Conservation (phyloP, 2,113 vertebrate genomes). For the Hippolais icterina region DNA sequence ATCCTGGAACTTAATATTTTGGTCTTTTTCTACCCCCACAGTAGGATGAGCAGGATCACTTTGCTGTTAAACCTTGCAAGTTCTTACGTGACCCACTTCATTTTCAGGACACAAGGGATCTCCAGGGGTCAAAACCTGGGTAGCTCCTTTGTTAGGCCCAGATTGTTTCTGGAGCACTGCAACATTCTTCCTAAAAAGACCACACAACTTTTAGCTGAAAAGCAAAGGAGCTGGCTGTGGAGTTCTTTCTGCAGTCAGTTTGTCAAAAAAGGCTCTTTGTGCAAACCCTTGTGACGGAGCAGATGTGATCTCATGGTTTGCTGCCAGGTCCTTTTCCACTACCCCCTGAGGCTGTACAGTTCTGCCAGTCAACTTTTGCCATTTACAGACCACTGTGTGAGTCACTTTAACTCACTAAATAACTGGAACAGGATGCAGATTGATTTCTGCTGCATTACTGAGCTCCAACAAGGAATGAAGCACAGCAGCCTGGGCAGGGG, state of each 20-base stretch:
- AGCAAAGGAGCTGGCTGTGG: neutral
- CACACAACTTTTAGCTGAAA: neutral
- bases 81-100: neutral
- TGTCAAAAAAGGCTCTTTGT: neutral
- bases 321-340: neutral
- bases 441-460: neutral
- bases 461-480: neutral
- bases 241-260: neutral
- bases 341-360: neutral
- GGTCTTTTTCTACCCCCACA: neutral
- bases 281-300: neutral
- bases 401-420: neutral
- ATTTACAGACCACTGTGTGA: neutral
- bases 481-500: neutral
- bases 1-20: neutral
- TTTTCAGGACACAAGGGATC: neutral
- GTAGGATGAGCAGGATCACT: neutral
- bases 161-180: neutral
- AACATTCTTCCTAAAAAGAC: neutral
- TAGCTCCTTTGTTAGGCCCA: neutral
- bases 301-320: neutral
- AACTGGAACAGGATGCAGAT: neutral
- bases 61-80: neutral
- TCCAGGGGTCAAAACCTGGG: neutral
- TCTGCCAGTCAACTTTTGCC: neutral